Evolutionary conservation across 2,888 invertebrate genomes (phyloP).

Genomic region (Beris morrisii): DNA sequence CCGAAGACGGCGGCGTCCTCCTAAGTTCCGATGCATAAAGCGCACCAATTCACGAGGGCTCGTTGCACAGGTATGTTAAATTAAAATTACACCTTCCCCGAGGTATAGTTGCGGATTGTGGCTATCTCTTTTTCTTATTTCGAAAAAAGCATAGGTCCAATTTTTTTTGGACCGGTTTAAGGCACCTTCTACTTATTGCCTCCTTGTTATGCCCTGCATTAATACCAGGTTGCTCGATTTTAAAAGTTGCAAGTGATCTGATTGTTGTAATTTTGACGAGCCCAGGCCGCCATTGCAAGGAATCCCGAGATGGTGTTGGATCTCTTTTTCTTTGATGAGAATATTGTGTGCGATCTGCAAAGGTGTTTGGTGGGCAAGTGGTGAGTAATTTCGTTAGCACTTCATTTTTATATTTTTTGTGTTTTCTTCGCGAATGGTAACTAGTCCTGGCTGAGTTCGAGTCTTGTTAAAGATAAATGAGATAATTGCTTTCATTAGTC

Average conservation of each 20-base stretch:
- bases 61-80: slow-evolving; percentile 29
- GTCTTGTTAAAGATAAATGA: slow-evolving; percentile 36
- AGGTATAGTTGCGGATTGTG: slow-evolving; percentile 19
- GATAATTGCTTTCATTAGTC: slow-evolving; percentile 40
- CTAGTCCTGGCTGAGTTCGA: slow-evolving; percentile 11
- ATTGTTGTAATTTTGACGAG: slow-evolving; percentile 34
- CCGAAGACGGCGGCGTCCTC: not conserved
- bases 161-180: slow-evolving; percentile 23
- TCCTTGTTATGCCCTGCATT: slow-evolving; percentile 29
- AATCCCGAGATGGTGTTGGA: slow-evolving; percentile 23
- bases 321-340: slow-evolving; percentile 1
- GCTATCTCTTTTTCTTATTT: slow-evolving; percentile 5
- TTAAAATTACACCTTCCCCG: slow-evolving; percentile 33
- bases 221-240: slow-evolving; percentile 28
- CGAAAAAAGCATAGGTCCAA: slow-evolving; percentile 1
- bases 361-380: slow-evolving; percentile 33
- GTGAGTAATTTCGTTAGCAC: slow-evolving; percentile 34
- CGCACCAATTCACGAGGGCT: slow-evolving; percentile 13
- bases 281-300: slow-evolving; percentile 12
- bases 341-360: not conserved
- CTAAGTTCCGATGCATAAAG: slow-evolving; percentile 5
- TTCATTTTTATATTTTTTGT: slow-evolving; percentile 19
- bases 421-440: slow-evolving; percentile 9
- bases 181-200: slow-evolving; percentile 30
- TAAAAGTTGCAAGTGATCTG: slow-evolving; percentile 26